phyloP scores from a whole-genome alignment of 1,140 invertebrate species.

The Bombus fervidus region DNA sequence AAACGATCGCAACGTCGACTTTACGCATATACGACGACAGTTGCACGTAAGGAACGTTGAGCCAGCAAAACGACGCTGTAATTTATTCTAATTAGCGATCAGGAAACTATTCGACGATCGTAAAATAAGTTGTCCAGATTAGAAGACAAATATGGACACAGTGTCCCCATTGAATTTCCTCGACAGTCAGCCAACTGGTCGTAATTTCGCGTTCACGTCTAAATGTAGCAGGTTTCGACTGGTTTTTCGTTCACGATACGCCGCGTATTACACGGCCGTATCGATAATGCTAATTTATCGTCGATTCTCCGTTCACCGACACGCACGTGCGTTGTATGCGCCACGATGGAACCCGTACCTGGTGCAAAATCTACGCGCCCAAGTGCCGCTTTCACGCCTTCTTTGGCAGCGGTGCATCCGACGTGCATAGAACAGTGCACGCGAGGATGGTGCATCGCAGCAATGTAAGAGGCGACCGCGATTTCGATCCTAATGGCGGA shows the following conservation, averaged over 20 bases:
- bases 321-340: background rate
- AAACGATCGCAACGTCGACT: too few species aligned
- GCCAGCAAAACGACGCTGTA: too few species aligned
- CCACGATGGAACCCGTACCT: conserved; percentile 1
- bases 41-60: background rate
- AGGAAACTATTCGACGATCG: background rate
- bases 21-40: background rate
- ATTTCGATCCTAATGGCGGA: background rate
- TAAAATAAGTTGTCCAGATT: background rate
- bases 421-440: background rate
- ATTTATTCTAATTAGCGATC: background rate
- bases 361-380: conserved; percentile 5
- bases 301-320: conserved; percentile 17
- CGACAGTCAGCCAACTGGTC: background rate
- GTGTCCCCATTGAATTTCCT: background rate
- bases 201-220: conserved; percentile 39
- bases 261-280: background rate
- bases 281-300: conserved; percentile 41
- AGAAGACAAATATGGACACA: background rate
- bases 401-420: conserved; percentile 45
- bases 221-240: conserved; percentile 22
- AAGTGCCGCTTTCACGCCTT: conserved; percentile 53
- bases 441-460: background rate
- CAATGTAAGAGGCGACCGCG: background rate
- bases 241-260: conserved; percentile 2